These are phyloP conservation scores for Ridgeia piscesae DNA, from an alignment of 1,140 invertebrate species.

Conservation along the genomic window DNA sequence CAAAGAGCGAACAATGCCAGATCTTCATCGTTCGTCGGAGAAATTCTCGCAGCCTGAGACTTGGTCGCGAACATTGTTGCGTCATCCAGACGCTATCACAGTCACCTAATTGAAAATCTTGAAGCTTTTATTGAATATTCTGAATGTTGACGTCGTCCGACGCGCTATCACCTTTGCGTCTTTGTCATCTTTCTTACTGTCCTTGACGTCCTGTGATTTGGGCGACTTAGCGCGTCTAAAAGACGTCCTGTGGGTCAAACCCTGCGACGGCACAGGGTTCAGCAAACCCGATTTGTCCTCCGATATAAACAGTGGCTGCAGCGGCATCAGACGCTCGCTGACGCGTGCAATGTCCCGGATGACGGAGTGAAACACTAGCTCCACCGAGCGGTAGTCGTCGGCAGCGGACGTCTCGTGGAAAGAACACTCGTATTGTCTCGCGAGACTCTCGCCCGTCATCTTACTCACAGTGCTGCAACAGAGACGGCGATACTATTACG, in stretches of 20 bases:
- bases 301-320: constrained; percentile 48
- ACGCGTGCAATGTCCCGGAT: constrained; percentile 49
- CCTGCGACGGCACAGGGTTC: not conserved
- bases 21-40: not conserved
- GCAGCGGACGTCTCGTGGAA: constrained; percentile 57
- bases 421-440: constrained; percentile 47
- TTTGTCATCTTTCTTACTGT: constrained; percentile 12
- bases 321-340: constrained; percentile 40
- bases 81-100: not conserved
- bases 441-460: constrained; percentile 47
- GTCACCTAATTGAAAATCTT: constrained; percentile 21
- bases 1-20: not conserved
- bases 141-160: not conserved
- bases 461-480: constrained; percentile 53
- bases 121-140: constrained; percentile 22
- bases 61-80: not conserved
- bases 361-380: constrained; percentile 51
- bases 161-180: not conserved
- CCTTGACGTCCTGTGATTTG: not conserved
- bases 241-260: not conserved
- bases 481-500: not conserved
- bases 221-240: constrained; percentile 10
- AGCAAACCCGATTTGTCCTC: constrained; percentile 38
- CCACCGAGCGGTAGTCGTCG: constrained; percentile 55
- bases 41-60: not conserved